Evolutionary conservation across 35 echinoderm and acorn worm genomes (phyloP), one percentile per base, ranked within the genome.

Genomic region (Hemicentrotus pulcherrimus): DNA sequence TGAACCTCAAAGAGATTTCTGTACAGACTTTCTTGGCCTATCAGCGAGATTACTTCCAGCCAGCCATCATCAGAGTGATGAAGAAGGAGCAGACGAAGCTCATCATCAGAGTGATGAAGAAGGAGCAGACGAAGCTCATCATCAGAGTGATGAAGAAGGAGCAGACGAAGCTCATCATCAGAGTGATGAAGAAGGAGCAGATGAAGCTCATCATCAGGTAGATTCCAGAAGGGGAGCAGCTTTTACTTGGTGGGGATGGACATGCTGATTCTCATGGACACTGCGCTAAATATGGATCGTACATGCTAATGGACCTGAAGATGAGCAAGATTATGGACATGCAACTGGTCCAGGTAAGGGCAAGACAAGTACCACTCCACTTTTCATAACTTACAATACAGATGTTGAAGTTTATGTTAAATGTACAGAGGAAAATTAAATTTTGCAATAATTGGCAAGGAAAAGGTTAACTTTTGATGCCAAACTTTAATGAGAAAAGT

Each of bases 271-370:
- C 70, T 19, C 86, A 86, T 6, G 95, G 95, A 2, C 95, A 95
- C 86, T 95, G 33, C 19, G 95, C 95, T 0, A 95, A 95, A 32
- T 95, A 89, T 88, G 86, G 95, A 28, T 91, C 46, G 1, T 95
- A 95, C n/a, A 95, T 31, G 2, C 8, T 90, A 10, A 95, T 95
- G 86, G 86, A 95, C 16, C 47, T 95, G 0, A 28, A 58, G 46
- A 88, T 4, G n/a, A 59, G 48, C 15, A 88, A 95, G 55, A 86
- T 95, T 5, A 50, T 95, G 8, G 86, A 95, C 58, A 46, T 95
- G 18, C 46, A 95, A 50, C 24, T 95, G 16, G 95, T 95, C 6
- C 95, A 95, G 86, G 95, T 95, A 31, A 2, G 48, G 45, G 48
- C 48, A 12, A 52, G 48, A 61, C 4, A 61, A 61, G 59, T 61